Evolutionary conservation across 2,888 invertebrate species (phyloP).

Genomic region (Cephus sareptanus): DNA sequence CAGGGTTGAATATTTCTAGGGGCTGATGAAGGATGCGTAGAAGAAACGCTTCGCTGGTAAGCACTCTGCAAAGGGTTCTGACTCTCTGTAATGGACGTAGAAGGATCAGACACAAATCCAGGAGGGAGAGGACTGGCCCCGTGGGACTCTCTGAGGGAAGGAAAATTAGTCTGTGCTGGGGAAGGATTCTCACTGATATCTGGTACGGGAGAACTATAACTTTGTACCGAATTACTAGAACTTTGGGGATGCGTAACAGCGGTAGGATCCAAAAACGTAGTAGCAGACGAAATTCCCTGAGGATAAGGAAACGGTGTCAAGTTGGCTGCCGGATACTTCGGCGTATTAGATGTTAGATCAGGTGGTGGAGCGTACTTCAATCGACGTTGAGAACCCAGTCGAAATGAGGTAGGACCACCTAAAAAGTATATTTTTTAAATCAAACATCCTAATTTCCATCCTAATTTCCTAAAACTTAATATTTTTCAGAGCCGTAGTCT

Average conservation of each 20-base stretch:
- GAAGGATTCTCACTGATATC: constrained; percentile 29
- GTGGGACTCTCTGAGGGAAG: constrained; percentile 43
- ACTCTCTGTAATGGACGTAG: not conserved
- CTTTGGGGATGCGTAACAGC: constrained; percentile 1
- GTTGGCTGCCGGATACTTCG: constrained; percentile 25
- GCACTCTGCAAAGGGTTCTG: not conserved
- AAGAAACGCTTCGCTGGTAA: not conserved
- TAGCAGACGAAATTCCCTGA: constrained; percentile 13
- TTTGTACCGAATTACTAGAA: constrained; percentile 13
- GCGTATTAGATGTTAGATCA: constrained; percentile 68
- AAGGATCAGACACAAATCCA: not conserved
- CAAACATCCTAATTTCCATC: not conserved
- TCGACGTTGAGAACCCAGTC: constrained; percentile 76
- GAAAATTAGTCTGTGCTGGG: constrained; percentile 35
- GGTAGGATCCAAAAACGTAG: constrained; percentile 42
- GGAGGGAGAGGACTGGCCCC: constrained; percentile 37
- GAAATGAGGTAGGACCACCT: constrained; percentile 66
- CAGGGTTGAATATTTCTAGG: constrained; percentile 50
- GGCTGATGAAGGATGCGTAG: constrained; percentile 19
- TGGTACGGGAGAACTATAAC: constrained; percentile 19
- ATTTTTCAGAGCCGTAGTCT: not conserved
- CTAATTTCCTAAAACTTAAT: not conserved
- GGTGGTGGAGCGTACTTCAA: constrained; percentile 84
- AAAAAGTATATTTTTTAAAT: constrained; percentile 18
- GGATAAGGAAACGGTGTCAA: constrained; percentile 17